phyloP scores from a whole-genome alignment of 2,797 vertebrate genomes.

The Jordanella pulchra region DNA sequence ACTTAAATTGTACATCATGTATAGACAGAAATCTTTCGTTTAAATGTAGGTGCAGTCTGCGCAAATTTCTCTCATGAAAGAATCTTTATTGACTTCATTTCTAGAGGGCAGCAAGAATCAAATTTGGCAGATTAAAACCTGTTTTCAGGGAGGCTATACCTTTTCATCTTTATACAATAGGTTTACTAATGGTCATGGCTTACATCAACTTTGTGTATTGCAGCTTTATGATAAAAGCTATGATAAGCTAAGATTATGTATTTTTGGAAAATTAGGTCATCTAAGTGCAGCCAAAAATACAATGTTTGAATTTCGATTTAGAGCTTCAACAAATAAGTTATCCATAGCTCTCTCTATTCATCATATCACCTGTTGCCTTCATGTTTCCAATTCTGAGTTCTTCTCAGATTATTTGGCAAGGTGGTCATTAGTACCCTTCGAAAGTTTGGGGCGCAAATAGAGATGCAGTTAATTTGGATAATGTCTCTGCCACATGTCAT shows the following conservation, averaged over 20 bases:
- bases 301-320: slow-evolving; percentile 68
- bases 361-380: slow-evolving; percentile 75
- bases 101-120: slow-evolving; percentile 40
- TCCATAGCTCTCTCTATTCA: slow-evolving; percentile 63
- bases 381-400: slow-evolving; percentile 67
- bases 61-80: slow-evolving; percentile 47
- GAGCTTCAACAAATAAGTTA: slow-evolving; percentile 63
- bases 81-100: slow-evolving; percentile 49
- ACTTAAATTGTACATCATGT: slow-evolving; percentile 35
- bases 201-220: neutral
- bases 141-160: slow-evolving; percentile 6
- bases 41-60: slow-evolving; percentile 47
- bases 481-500: slow-evolving; percentile 81
- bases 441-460: slow-evolving; percentile 70
- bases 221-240: too few species aligned
- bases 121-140: slow-evolving; percentile 46
- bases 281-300: slow-evolving; percentile 53
- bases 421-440: slow-evolving; percentile 76
- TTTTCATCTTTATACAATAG: slow-evolving; percentile 12
- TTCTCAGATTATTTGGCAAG: slow-evolving; percentile 78
- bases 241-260: slow-evolving; percentile 22
- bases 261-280: slow-evolving; percentile 46
- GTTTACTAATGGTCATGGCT: slow-evolving; percentile 1
- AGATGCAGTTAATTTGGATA: slow-evolving; percentile 80
- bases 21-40: slow-evolving; percentile 30